Evolutionary conservation across 2,888 invertebrate species (phyloP).

Genomic region (Coleophora deauratella): DNA sequence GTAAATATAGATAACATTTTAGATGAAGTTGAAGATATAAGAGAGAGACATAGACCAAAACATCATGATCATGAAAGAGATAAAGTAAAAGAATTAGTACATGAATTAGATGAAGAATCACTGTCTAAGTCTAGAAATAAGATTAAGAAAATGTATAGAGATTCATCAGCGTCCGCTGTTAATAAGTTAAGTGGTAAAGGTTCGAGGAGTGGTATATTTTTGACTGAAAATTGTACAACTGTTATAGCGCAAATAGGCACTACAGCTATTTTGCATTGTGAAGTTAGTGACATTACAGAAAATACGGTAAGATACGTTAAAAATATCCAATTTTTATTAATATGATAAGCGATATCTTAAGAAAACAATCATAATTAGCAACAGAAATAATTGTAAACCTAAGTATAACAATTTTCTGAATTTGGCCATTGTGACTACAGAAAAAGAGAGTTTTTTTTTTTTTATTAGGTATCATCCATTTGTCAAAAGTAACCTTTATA

Average conservation of each 20-base stretch:
- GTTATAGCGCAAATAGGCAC: slow-evolving; percentile 78
- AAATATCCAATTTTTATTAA: no score
- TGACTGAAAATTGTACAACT: slow-evolving; percentile 76
- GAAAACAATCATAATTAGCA: no score
- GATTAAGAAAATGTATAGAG: slow-evolving; percentile 70
- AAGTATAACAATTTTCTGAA: no score
- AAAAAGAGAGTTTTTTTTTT: no score
- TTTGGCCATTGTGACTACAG: no score
- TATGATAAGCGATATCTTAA: no score
- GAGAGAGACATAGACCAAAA: slow-evolving; percentile 44
- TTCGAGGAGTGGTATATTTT: slow-evolving; percentile 63
- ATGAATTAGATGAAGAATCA: slow-evolving; percentile 46
- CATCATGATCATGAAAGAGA: slow-evolving; percentile 28
- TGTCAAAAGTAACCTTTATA: no score
- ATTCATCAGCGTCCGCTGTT: slow-evolving; percentile 47
- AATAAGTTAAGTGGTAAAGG: slow-evolving; percentile 61
- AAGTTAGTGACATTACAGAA: slow-evolving; percentile 77
- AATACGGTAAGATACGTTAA: slow-evolving; percentile 70
- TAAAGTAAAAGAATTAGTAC: slow-evolving; percentile 36
- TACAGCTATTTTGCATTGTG: slow-evolving; percentile 76
- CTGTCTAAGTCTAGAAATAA: slow-evolving; percentile 51
- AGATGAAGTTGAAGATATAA: slow-evolving; percentile 53
- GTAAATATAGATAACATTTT: slow-evolving; percentile 40
- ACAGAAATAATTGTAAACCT: no score
- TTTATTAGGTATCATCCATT: no score